Evolutionary conservation across 2,113 vertebrate genomes (phyloP).

Genomic region (Apaloderma vittatum): DNA sequence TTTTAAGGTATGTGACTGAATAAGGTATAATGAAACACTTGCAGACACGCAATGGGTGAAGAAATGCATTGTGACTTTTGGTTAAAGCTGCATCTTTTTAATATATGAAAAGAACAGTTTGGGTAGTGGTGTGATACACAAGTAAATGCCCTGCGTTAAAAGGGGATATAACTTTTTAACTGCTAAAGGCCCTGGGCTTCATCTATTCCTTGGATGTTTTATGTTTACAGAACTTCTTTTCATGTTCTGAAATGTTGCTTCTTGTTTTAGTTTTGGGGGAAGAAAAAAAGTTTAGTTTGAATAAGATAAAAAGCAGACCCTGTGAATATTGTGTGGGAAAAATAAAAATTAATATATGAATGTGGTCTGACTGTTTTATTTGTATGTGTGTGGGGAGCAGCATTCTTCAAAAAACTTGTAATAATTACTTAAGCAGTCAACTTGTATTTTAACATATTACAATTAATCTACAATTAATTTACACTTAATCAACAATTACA

Average conservation of each 20-base stretch:
- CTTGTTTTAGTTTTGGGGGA: slow-evolving; percentile 51
- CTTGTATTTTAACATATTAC: not conserved
- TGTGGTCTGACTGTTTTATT: not conserved
- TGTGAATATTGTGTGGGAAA: slow-evolving; percentile 75
- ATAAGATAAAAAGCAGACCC: slow-evolving; percentile 56
- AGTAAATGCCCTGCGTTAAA: slow-evolving; percentile 18
- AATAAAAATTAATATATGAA: slow-evolving; percentile 80
- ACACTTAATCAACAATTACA: not conserved
- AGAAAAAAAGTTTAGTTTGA: slow-evolving; percentile 41
- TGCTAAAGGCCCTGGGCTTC: slow-evolving; percentile 44
- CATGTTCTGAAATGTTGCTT: slow-evolving; percentile 37
- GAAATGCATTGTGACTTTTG: slow-evolving; percentile 59
- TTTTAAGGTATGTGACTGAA: slow-evolving; percentile 57
- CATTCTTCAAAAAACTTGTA: not conserved
- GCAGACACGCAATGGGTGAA: slow-evolving; percentile 50
- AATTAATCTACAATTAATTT: not conserved
- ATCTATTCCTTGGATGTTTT: slow-evolving; percentile 57
- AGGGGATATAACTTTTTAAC: slow-evolving; percentile 63
- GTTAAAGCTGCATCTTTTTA: slow-evolving; percentile 60
- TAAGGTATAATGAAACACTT: slow-evolving; percentile 57
- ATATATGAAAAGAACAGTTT: slow-evolving; percentile 1
- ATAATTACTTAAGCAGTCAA: not conserved
- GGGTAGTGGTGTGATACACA: slow-evolving; percentile 14
- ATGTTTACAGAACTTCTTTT: slow-evolving; percentile 65
- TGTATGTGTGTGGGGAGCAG: not conserved